Evolutionary conservation across 2,797 vertebrate species (phyloP).

Genomic region (Strix occidentalis): DNA sequence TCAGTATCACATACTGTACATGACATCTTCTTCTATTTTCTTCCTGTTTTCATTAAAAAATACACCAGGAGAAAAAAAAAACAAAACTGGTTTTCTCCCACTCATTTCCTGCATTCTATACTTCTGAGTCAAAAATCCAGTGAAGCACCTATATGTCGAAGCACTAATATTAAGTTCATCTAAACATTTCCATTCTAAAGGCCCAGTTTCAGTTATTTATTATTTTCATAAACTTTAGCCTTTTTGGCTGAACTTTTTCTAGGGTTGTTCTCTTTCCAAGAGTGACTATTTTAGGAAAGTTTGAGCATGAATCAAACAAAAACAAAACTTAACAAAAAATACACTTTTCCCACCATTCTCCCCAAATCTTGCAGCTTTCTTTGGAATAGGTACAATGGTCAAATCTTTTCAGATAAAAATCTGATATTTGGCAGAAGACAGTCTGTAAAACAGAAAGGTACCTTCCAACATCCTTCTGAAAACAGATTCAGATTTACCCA

Average conservation of each 20-base stretch:
- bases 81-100: neutral
- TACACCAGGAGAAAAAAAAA: neutral
- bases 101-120: neutral
- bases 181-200: conserved; percentile 57
- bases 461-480: neutral
- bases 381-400: neutral
- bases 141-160: conserved; percentile 6
- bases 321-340: neutral
- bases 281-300: conserved; percentile 51
- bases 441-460: neutral
- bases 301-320: conserved; percentile 30
- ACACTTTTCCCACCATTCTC: conserved; percentile 27
- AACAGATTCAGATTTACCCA: neutral
- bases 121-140: conserved; percentile 21
- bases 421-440: neutral
- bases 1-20: neutral
- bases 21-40: neutral
- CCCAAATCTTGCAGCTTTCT: neutral
- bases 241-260: conserved; percentile 57
- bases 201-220: conserved; percentile 48
- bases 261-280: conserved; percentile 42
- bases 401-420: neutral
- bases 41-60: conserved; percentile 24
- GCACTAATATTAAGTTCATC: conserved; percentile 8
- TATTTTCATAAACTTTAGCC: conserved; percentile 62